phyloP scores from a whole-genome alignment of 2,113 vertebrate species.

The Cyphomyrus discorhynchus region DNA sequence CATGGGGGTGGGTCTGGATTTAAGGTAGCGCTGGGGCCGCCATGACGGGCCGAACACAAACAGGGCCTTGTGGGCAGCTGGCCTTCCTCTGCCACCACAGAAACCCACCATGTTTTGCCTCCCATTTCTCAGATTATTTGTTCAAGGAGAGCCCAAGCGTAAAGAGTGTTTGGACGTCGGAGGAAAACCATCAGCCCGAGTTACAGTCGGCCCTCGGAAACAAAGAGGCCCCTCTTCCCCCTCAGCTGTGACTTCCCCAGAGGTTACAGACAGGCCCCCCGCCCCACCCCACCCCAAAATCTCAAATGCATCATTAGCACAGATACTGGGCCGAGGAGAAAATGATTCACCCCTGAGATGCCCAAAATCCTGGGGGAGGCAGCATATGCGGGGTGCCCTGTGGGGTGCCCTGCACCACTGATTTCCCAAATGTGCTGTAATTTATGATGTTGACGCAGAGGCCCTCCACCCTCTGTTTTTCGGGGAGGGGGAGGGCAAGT shows the following conservation, averaged over 20 bases:
- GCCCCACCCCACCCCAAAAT: neutral
- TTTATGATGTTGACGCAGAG: neutral
- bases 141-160: conserved; percentile 17
- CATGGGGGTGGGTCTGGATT: neutral
- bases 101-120: conserved; percentile 10
- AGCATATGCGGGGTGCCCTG: neutral
- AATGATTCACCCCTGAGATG: neutral
- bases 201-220: conserved; percentile 7
- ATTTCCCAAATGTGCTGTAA: neutral
- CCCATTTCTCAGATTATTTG: conserved; percentile 26
- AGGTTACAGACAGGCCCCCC: conserved; percentile 1
- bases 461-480: neutral
- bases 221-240: conserved; percentile 28
- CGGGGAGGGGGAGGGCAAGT: neutral
- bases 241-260: neutral
- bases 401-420: neutral
- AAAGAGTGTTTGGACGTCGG: conserved; percentile 23
- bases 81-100: conserved; percentile 4
- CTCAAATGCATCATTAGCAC: neutral
- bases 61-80: neutral
- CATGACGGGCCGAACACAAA: neutral
- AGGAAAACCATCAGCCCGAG: conserved; percentile 13
- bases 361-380: neutral
- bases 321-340: neutral
- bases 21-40: neutral